These are phyloP conservation scores for Prunella fulvescens DNA, from an alignment of 2,113 vertebrate genomes.

Conservation along the genomic window DNA sequence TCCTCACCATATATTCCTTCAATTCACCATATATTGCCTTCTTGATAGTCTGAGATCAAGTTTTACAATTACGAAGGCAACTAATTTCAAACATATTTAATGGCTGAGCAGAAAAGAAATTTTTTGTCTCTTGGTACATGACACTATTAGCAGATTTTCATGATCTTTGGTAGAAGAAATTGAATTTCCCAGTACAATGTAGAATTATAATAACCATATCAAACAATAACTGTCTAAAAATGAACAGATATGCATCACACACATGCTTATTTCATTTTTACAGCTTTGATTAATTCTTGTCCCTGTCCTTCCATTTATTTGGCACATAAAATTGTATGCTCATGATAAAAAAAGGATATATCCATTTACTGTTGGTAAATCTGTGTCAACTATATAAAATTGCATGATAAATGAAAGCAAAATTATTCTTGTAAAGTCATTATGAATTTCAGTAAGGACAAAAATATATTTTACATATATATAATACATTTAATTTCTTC, in stretches of 20 bases:
- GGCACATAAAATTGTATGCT: background rate
- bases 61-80: background rate
- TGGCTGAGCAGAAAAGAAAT: background rate
- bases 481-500: background rate
- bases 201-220: conserved; percentile 23
- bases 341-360: background rate
- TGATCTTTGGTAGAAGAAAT: background rate
- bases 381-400: background rate
- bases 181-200: background rate
- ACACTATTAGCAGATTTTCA: background rate
- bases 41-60: background rate
- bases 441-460: background rate
- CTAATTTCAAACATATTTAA: background rate
- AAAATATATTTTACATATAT: background rate
- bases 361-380: background rate
- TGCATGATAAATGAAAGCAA: background rate
- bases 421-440: background rate
- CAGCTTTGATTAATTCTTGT: background rate
- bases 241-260: background rate
- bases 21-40: background rate
- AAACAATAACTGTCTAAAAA: conserved; percentile 10
- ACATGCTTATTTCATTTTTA: background rate
- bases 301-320: conserved; percentile 13
- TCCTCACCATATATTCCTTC: background rate
- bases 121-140: background rate